phyloP scores from a whole-genome alignment of 2,113 vertebrate genomes.

The Heterocephalus glaber region DNA sequence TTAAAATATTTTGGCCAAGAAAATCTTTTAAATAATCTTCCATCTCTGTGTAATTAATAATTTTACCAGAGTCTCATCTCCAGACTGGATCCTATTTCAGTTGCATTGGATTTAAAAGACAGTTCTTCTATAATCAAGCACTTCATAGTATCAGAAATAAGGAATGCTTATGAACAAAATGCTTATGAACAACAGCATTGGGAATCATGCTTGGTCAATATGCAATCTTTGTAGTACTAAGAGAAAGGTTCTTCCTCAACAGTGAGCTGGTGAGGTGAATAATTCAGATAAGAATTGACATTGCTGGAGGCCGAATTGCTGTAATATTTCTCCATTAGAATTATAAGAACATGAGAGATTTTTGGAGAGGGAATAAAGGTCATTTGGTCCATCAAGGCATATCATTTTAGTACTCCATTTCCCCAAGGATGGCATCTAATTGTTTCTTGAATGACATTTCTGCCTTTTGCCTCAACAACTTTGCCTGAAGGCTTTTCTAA shows the following conservation, averaged over 20 bases:
- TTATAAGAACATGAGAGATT: conserved; percentile 78
- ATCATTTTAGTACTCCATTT: conserved; percentile 81
- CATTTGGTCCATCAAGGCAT: conserved; percentile 82
- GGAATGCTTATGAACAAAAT: conserved; percentile 49
- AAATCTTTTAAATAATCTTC: background rate
- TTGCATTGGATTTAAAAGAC: background rate
- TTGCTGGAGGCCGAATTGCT: conserved; percentile 83
- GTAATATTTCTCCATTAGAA: conserved; percentile 81
- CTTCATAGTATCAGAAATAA: background rate
- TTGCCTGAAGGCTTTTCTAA: conserved; percentile 81
- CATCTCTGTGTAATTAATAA: background rate
- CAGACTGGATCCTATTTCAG: background rate
- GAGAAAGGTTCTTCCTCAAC: conserved; percentile 59
- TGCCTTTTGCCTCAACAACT: conserved; percentile 82
- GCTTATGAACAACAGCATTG: background rate
- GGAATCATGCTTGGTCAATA: conserved; percentile 13
- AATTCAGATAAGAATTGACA: conserved; percentile 83
- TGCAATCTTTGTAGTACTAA: conserved; percentile 64
- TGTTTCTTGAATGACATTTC: conserved; percentile 84
- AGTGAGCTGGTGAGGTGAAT: conserved; percentile 73
- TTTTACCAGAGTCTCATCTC: background rate
- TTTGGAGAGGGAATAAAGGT: conserved; percentile 84
- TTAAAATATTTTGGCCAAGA: conserved; percentile 1
- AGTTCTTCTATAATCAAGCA: background rate
- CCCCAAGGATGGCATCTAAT: conserved; percentile 82